A percentile compares a stretch with the other conserved stretches of the same genome.
phyloP scores from a whole-genome alignment of 2,797 vertebrate species.

The Halcyon smyrnensis region DNA sequence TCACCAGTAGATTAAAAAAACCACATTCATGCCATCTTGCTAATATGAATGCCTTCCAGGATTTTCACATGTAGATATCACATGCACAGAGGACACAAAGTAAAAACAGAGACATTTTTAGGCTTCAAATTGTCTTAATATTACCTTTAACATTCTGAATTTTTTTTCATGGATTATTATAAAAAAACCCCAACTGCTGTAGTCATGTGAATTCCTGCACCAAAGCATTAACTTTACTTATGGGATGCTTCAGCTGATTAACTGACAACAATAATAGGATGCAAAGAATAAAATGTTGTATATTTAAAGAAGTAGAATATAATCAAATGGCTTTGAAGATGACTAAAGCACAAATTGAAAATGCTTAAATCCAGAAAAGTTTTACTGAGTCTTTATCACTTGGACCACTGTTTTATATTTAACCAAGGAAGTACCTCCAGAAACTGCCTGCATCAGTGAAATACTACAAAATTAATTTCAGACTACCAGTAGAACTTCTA shows the following conservation, averaged over 20 bases:
- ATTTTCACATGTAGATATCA: background rate
- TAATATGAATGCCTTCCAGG: background rate
- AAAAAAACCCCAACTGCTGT: background rate
- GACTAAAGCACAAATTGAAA: background rate
- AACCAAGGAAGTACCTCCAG: background rate
- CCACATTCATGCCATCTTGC: background rate
- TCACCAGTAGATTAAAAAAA: background rate
- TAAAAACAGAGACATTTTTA: background rate
- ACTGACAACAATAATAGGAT: background rate
- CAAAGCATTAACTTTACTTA: background rate
- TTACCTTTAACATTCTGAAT: background rate
- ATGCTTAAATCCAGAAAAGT: background rate
- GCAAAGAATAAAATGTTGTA: background rate
- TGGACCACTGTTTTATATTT: background rate
- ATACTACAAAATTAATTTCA: background rate
- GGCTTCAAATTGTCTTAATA: background rate
- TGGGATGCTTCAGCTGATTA: background rate
- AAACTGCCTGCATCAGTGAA: background rate
- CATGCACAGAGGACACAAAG: background rate
- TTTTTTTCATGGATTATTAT: background rate
- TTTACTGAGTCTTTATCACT: background rate
- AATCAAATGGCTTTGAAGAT: background rate
- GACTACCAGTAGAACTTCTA: background rate
- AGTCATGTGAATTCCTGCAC: background rate
- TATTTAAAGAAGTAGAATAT: background rate